Base-by-base conservation (phyloP, 1,140 invertebrate species). In the Plodia interpunctella region DNA sequence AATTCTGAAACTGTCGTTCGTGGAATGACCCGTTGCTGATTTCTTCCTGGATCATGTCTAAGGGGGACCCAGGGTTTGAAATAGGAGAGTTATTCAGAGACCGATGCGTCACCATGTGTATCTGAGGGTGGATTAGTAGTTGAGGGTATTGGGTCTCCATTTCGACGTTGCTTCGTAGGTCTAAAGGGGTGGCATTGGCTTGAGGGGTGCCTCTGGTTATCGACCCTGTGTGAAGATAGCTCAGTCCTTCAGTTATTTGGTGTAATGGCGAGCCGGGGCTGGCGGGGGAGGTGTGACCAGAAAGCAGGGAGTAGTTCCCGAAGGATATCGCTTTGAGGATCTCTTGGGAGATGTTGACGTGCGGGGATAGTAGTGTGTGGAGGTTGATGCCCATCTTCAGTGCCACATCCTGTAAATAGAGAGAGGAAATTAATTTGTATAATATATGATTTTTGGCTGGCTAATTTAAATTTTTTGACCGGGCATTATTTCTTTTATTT, bases 41-140 rank as follows among this genome's bases (percentile, higher is more conserved):
- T 83, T 97, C 95, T 76, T 97, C 96, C 77, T 96, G 94, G 50
- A 97, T 97, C 92, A 97, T 97, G 70, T 96, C 95, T 50, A 98
- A 88, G 56, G 94, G 92, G 72, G 94, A 92, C 57, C 93, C 88
- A 30, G 92, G 90, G 81, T 92, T 92, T 5, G 91, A 91, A 13
- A 92, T 92, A 0, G 91, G 91, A 0, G 91, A 92, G 68, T 92
- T 92, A 35, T 91, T 92, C 57, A 93, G 88, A 28, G 91, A 93
- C 71, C 88, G 85, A 61, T 85, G 93, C 56, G 90, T 73, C 0
- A 90, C 87, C 60, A 84, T 72, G 65, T 90, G 87, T 8, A 90
- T 64, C 63, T 90, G 87, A 0, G 87, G 87, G 50, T 88, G 84
- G 0, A 85, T 66, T 60, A 86, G 78, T 9, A 84, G 61, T 54